These are phyloP conservation scores for Mimas tiliae DNA, from an alignment of 2,888 invertebrate genomes.

Conservation along the genomic window DNA sequence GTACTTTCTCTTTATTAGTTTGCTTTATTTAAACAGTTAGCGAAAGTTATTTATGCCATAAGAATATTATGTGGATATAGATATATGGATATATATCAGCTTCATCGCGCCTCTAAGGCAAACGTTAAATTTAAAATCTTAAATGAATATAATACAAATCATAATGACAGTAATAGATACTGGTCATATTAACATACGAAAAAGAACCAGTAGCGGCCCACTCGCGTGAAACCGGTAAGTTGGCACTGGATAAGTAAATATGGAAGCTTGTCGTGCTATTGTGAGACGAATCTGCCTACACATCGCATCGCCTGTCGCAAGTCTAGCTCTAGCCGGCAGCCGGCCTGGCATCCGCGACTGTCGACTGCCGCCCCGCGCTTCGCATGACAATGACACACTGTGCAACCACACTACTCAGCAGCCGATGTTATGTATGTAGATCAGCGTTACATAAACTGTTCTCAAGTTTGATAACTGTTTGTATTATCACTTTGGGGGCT, in stretches of 20 bases:
- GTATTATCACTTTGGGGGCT: conserved; percentile 35
- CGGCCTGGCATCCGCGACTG: background rate
- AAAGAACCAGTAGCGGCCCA: conserved; percentile 73
- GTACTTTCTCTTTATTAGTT: no score
- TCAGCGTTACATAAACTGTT: conserved; percentile 45
- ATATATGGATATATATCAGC: background rate
- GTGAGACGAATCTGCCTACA: conserved; percentile 79
- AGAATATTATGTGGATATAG: background rate
- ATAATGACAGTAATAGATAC: conserved; percentile 57
- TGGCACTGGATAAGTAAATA: conserved; percentile 76
- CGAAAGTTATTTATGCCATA: background rate
- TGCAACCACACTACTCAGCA: background rate
- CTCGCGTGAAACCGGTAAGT: conserved; percentile 78
- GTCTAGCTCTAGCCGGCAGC: conserved; percentile 28
- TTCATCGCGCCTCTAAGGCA: background rate
- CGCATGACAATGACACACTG: conserved; percentile 29
- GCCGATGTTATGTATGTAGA: conserved; percentile 39
- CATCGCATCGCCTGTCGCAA: conserved; percentile 42
- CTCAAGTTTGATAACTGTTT: conserved; percentile 21
- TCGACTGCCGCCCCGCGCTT: conserved; percentile 18
- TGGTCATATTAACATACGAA: conserved; percentile 69
- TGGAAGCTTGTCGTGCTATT: conserved; percentile 77
- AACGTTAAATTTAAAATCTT: conserved; percentile 34
- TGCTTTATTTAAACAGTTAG: no score
- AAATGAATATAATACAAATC: conserved; percentile 37